Percentiles rank a stretch among this genome's conserved stretches.
phyloP scores from a whole-genome alignment of 2,797 vertebrate genomes.

The Sebastes dallii region DNA sequence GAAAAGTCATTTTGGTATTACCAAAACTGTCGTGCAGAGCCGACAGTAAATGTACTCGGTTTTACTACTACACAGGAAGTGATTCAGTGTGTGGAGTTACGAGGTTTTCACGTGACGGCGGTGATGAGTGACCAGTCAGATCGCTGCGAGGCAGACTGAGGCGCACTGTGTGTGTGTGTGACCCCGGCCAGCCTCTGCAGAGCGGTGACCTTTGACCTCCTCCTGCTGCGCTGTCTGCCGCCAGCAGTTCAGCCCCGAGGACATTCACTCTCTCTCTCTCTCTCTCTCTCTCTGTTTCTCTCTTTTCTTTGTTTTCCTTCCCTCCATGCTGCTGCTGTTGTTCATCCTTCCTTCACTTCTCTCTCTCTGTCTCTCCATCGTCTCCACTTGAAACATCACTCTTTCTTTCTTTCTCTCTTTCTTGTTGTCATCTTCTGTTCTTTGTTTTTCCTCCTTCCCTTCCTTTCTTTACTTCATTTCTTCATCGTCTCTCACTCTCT shows the following conservation, averaged over 20 bases:
- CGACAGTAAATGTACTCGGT: too few relatives aligned
- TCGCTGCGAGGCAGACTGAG: not conserved
- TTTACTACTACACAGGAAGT: too few relatives aligned
- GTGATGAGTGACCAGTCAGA: not conserved
- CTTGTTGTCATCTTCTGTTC: not conserved
- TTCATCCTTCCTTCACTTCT: not conserved
- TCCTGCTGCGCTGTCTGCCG: slow-evolving; percentile 6
- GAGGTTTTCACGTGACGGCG: not conserved
- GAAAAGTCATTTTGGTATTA: too few relatives aligned
- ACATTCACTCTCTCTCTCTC: not conserved
- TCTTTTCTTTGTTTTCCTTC: not conserved
- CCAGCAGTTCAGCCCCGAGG: slow-evolving; percentile 8
- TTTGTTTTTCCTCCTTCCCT: not conserved
- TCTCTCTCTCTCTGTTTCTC: not conserved
- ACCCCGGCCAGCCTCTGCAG: too few relatives aligned
- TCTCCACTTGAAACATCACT: not conserved
- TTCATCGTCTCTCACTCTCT: not conserved
- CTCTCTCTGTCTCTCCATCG: not conserved
- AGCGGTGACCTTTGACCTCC: not conserved
- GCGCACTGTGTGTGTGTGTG: not conserved
- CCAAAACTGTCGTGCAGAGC: too few relatives aligned
- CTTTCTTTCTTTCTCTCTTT: not conserved
- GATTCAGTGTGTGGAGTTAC: not conserved
- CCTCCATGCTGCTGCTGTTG: not conserved
- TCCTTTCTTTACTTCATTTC: not conserved